Base-by-base conservation (phyloP, 1,140 invertebrate genomes). In the Rhopalosiphum maidis region DNA sequence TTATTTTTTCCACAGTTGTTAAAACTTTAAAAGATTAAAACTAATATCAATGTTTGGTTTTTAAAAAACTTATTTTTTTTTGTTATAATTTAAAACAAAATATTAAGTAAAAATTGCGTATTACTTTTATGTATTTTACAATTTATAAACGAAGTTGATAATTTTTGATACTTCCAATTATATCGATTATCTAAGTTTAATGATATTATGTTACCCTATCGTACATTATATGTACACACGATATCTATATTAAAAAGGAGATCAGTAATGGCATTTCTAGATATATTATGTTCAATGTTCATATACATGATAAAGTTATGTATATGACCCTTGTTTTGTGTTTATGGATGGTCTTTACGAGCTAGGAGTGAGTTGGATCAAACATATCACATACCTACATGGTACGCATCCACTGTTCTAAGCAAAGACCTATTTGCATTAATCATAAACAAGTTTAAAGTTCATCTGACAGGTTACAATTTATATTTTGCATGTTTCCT, bases 361-460 rank as follows among this genome's bases (percentile, higher is more conserved):
- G 37, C 15, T 87, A 48, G 22, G n/a, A 30, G 21, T 48, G 30
- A 11, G 86, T 46, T 30, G 37, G 25, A 43, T 15, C 11, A 43
- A 1, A 43, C 9, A 43, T 86, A 85, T 21, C 37, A 41, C 8
- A 43, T 85, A 23, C 54, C 23, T 68, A n/a, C 30, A 68, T 68
- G n/a, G 60, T 18, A 87, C 7, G 48, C 43, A 48, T 48, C 7
- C 43, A 46, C 9, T n/a, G 86, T 87, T 48, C 30, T 87, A 87
- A 48, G 46, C 30, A 7, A 18, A 41, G 2, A 35, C 46, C 18
- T 54, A 89, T 9, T 54, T 89, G 43, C 35, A 85, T 85, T 37
- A 92, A 92, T 92, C 68, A 85, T 92, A 54, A 18, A 37, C 91
- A n/a, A 85, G 30, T 85, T 51, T 92, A 25, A 51, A 15, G 48